These are phyloP conservation scores for Temnothorax rugatulus DNA, from an alignment of 2,888 invertebrate species.

Conservation along the genomic window DNA sequence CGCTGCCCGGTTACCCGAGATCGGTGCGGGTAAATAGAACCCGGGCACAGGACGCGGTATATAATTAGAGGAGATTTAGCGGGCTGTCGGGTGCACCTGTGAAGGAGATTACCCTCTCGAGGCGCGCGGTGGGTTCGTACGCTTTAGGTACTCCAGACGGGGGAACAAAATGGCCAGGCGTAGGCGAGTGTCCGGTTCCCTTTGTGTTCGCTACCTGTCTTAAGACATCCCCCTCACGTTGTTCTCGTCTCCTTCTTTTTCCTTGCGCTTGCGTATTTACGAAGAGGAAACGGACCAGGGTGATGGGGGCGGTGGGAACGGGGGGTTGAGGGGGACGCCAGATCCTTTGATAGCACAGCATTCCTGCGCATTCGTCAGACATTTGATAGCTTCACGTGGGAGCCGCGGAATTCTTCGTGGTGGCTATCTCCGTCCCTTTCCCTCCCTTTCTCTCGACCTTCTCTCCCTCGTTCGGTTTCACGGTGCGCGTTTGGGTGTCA, in stretches of 20 bases:
- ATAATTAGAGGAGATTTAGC: conserved; percentile 83
- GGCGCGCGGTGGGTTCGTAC: conserved; percentile 53
- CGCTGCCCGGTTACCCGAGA: conserved; percentile 73
- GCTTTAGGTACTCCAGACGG: conserved; percentile 65
- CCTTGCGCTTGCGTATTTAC: conserved; percentile 75
- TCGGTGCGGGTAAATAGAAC: conserved; percentile 76
- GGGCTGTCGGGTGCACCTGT: conserved; percentile 81
- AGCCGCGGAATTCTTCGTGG: conserved; percentile 81
- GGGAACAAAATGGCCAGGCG: conserved; percentile 78
- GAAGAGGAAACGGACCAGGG: conserved; percentile 65
- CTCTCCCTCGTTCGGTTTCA: conserved; percentile 31
- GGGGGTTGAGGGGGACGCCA: conserved; percentile 66
- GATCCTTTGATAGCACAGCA: conserved; percentile 85
- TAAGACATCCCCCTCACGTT: conserved; percentile 80
- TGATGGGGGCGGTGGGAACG: conserved; percentile 31
- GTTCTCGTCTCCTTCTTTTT: conserved; percentile 71
- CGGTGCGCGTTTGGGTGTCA: conserved; percentile 67
- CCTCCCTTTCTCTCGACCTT: conserved; percentile 26
- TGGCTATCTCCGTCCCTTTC: conserved; percentile 72
- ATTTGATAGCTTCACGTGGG: conserved; percentile 85
- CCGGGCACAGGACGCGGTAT: conserved; percentile 70
- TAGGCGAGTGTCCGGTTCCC: conserved; percentile 85
- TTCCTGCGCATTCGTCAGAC: conserved; percentile 85
- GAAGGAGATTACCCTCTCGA: conserved; percentile 70
- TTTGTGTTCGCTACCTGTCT: conserved; percentile 85